These are phyloP conservation scores for Phylloscopus whistleri DNA, from an alignment of 2,113 vertebrate genomes.

Conservation along the genomic window DNA sequence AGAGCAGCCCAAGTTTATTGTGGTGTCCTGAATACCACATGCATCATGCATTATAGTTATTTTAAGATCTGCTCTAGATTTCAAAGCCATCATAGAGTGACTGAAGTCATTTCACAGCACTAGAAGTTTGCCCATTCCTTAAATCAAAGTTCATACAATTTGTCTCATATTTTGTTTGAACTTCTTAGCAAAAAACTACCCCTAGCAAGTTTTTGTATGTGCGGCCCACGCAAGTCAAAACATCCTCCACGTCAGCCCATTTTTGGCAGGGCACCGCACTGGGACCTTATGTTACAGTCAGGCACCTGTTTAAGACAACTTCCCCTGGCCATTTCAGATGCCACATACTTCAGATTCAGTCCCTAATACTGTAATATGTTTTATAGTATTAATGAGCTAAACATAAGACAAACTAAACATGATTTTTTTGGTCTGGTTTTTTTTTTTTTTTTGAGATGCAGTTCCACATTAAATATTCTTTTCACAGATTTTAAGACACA, in stretches of 20 bases:
- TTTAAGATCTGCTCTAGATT: neutral
- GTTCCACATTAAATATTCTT: neutral
- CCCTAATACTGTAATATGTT: neutral
- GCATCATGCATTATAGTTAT: neutral
- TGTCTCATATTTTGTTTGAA: neutral
- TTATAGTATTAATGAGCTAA: neutral
- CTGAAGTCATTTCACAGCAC: neutral
- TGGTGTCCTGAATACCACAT: neutral
- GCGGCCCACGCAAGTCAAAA: neutral
- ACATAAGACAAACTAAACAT: neutral
- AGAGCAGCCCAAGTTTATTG: neutral
- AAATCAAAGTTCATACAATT: neutral
- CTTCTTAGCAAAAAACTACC: neutral
- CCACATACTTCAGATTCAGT: neutral
- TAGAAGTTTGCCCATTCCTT: neutral
- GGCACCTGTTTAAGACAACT: neutral
- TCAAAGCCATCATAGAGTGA: neutral
- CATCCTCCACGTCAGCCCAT: rapidly evolving
- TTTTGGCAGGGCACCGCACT: neutral
- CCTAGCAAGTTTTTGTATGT: neutral
- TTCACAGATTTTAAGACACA: neutral
- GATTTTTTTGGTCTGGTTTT: neutral
- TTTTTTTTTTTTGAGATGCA: neutral
- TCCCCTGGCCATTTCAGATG: neutral
- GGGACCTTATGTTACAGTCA: neutral